A percentile compares a stretch with the other conserved stretches of the same genome.
phyloP scores from a whole-genome alignment of 2,113 vertebrate genomes.

The Falcunculus frontatus region DNA sequence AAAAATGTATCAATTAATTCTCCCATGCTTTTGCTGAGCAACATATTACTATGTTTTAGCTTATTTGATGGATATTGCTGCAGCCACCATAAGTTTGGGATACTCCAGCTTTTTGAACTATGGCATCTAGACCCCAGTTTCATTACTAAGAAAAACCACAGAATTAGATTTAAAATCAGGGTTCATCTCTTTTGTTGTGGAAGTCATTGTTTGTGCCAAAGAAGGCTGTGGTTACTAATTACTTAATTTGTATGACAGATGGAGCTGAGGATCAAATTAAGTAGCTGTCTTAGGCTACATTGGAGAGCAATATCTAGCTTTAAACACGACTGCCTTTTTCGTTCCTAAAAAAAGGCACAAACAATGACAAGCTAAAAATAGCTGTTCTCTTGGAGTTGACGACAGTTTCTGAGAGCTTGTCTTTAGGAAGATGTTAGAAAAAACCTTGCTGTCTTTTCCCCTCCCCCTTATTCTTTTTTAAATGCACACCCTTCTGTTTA shows the following conservation, averaged over 20 bases:
- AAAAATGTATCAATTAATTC: constrained; percentile 5
- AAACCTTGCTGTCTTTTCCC: constrained; percentile 31
- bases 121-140: background rate
- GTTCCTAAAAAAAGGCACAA: constrained; percentile 71
- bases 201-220: constrained; percentile 36
- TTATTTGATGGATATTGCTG: constrained; percentile 13
- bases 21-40: background rate
- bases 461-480: constrained; percentile 23
- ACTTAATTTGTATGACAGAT: constrained; percentile 65
- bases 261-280: constrained; percentile 65
- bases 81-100: background rate
- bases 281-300: constrained; percentile 49
- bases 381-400: constrained; percentile 72
- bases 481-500: constrained; percentile 37
- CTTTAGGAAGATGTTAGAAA: constrained; percentile 67
- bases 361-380: constrained; percentile 77
- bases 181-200: background rate
- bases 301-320: constrained; percentile 63
- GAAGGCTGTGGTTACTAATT: constrained; percentile 59
- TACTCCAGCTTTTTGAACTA: background rate
- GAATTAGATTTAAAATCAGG: background rate
- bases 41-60: background rate
- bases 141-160: constrained; percentile 17
- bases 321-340: constrained; percentile 64
- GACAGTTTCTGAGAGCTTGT: constrained; percentile 72